phyloP scores from a whole-genome alignment of 2,888 invertebrate genomes.

The Lucinisca nassula region DNA sequence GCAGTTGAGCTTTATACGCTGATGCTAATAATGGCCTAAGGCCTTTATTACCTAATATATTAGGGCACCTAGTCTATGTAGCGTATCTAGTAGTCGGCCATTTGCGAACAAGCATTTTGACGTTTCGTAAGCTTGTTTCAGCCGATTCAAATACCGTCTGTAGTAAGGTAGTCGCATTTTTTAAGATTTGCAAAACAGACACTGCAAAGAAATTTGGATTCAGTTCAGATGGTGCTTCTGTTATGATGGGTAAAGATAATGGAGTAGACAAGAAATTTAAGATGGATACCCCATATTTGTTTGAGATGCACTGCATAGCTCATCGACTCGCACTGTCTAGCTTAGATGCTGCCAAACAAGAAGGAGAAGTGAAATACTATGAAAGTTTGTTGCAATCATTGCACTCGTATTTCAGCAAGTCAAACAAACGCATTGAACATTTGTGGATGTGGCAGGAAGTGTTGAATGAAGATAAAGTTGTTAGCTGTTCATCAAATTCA shows the following conservation, averaged over 20 bases:
- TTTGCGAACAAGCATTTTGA: constrained; percentile 21
- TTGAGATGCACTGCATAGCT: constrained; percentile 42
- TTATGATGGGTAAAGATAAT: constrained; percentile 47
- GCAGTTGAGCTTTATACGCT: too few relatives aligned
- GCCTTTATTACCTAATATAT: too few relatives aligned
- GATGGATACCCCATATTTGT: constrained; percentile 40
- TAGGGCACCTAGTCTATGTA: constrained; percentile 34
- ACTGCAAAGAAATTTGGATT: constrained; percentile 33
- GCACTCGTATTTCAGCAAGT: constrained; percentile 39
- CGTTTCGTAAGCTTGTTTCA: constrained; percentile 38
- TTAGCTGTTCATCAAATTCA: background rate
- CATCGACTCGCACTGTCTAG: constrained; percentile 41
- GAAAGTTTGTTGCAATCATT: constrained; percentile 34
- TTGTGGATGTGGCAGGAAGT: constrained; percentile 48
- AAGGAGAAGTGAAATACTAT: constrained; percentile 40
- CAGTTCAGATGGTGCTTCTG: constrained; percentile 43
- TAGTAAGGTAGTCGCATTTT: constrained; percentile 20
- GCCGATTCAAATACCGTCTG: constrained; percentile 31
- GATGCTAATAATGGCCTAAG: too few relatives aligned
- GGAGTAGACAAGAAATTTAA: constrained; percentile 28
- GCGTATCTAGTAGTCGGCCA: constrained; percentile 22
- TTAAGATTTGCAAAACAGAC: constrained; percentile 38
- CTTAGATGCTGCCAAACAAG: constrained; percentile 35
- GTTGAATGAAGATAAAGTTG: constrained; percentile 41
- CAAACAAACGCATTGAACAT: constrained; percentile 47